Percentiles rank a stretch among this genome's conserved stretches.
Evolutionary conservation across 92 coral and sea anemone species (phyloP).

Genomic region (Epizoanthus scotinus): DNA sequence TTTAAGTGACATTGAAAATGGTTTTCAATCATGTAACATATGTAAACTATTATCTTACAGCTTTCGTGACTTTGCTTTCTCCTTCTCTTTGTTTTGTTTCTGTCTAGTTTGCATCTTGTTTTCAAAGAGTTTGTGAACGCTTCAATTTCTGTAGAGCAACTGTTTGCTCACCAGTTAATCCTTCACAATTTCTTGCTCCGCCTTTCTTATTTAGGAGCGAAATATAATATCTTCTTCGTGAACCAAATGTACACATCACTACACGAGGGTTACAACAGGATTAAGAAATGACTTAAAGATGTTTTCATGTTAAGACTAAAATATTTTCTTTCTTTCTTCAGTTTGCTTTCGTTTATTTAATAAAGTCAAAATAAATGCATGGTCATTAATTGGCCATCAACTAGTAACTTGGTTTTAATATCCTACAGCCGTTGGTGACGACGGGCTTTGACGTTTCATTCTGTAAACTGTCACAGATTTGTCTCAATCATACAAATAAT

Average conservation of each 20-base stretch:
- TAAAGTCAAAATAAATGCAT: neutral
- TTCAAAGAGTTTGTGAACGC: neutral
- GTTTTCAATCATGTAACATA: too few species aligned
- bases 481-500: neutral
- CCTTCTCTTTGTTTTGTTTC: neutral
- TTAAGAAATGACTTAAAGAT: conserved; percentile 30
- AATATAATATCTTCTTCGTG: neutral
- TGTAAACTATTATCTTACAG: neutral
- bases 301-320: neutral
- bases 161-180: conserved; percentile 8
- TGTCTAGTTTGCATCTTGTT: neutral
- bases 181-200: neutral
- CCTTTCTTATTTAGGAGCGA: conserved; percentile 3
- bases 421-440: neutral
- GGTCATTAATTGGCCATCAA: conserved; percentile 11
- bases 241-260: conserved; percentile 24
- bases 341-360: conserved; percentile 8
- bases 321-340: neutral
- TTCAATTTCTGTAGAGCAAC: neutral
- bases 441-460: conserved; percentile 12
- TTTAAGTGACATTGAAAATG: too few species aligned
- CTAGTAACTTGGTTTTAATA: neutral
- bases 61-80: neutral
- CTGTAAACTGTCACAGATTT: conserved; percentile 12
- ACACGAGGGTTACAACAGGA: conserved; percentile 28